Percentiles rank a stretch among this genome's conserved stretches.
Evolutionary conservation across 2,113 vertebrate genomes (phyloP).

Genomic region (Xiphias gladius): DNA sequence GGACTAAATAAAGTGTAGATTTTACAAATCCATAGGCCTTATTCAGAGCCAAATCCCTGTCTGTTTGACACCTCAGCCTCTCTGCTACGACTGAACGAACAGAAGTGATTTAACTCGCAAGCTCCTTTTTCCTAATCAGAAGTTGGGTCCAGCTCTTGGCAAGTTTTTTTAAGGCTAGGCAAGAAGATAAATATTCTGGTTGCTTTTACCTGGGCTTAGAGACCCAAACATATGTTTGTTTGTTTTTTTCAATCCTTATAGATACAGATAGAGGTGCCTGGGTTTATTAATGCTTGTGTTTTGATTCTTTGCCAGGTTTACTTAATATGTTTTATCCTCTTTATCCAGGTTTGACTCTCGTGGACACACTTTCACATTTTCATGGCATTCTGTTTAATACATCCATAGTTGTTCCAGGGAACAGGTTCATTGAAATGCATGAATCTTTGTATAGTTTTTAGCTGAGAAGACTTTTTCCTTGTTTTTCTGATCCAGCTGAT

Average conservation of each 20-base stretch:
- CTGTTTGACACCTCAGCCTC: constrained; percentile 42
- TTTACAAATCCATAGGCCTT: constrained; percentile 49
- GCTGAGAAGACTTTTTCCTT: not conserved
- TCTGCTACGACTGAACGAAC: constrained; percentile 17
- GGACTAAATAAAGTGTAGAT: constrained; percentile 31
- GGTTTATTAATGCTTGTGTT: constrained; percentile 31
- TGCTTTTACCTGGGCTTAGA: constrained; percentile 17
- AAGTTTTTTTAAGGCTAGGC: constrained; percentile 1
- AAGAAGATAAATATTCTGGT: constrained; percentile 16
- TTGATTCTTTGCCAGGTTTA: constrained; percentile 9
- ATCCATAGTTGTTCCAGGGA: not conserved
- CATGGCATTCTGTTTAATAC: not conserved
- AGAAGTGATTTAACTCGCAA: constrained; percentile 42
- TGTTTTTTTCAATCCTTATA: constrained; percentile 8
- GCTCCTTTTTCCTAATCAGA: constrained; percentile 43
- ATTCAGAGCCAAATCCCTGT: constrained; percentile 45
- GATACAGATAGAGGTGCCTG: constrained; percentile 1
- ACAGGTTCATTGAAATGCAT: not conserved
- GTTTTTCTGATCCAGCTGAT: not conserved
- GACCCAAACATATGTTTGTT: constrained; percentile 8
- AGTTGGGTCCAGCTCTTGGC: constrained; percentile 27
- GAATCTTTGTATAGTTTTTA: not conserved
- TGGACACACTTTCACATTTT: constrained; percentile 28
- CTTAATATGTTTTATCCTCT: constrained; percentile 25
- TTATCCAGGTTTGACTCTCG: constrained; percentile 25